A percentile compares a stretch with the other conserved stretches of the same genome.
These are phyloP conservation scores for Heliconius eleuchia DNA, from an alignment of 1,140 invertebrate species.

Conservation along the genomic window DNA sequence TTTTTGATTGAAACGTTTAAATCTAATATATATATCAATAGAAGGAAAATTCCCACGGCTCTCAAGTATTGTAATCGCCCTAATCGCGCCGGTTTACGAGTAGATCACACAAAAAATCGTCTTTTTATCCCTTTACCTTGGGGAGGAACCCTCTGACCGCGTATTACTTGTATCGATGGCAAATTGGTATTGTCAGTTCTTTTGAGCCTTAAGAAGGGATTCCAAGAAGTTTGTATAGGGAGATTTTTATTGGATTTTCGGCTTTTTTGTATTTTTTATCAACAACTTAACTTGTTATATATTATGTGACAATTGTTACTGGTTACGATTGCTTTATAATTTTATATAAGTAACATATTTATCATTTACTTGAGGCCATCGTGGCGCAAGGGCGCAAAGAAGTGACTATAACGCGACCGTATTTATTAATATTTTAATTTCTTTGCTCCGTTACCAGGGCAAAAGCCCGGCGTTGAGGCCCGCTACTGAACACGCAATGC, in stretches of 20 bases:
- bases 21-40: not conserved
- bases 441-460: too few relatives aligned
- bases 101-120: constrained; percentile 69
- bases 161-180: constrained; percentile 72
- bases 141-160: constrained; percentile 51
- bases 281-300: not conserved
- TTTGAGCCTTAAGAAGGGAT: constrained; percentile 47
- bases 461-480: too few relatives aligned
- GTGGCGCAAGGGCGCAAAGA: too few relatives aligned
- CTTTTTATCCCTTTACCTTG: constrained; percentile 70
- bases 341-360: too few relatives aligned
- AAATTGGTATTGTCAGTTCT: constrained; percentile 66
- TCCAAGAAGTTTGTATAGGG: constrained; percentile 50
- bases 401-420: too few relatives aligned
- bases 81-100: constrained; percentile 62
- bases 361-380: too few relatives aligned
- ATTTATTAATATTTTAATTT: too few relatives aligned
- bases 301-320: too few relatives aligned
- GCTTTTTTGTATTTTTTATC: constrained; percentile 41
- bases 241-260: constrained; percentile 49
- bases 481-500: too few relatives aligned
- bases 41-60: constrained; percentile 56
- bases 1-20: not conserved
- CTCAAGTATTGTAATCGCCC: constrained; percentile 58
- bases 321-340: too few relatives aligned